Evolutionary conservation across 1,140 invertebrate species (phyloP).

Genomic region (Drosophila kikkawai): DNA sequence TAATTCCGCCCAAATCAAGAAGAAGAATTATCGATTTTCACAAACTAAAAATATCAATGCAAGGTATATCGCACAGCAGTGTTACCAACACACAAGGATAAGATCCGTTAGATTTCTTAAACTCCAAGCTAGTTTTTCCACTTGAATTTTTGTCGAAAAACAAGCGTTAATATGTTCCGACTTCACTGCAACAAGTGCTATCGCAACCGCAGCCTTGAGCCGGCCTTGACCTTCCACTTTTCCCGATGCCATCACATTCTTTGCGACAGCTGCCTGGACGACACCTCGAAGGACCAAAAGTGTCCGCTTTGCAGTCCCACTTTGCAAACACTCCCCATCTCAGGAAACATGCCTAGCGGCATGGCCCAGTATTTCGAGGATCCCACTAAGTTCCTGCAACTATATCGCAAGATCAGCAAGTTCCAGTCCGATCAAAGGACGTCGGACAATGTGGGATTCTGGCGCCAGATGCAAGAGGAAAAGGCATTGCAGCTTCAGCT

Average conservation of each 20-base stretch:
- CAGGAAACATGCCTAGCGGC: constrained; percentile 35
- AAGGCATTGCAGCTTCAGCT: constrained; percentile 1
- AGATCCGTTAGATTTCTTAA: constrained; percentile 26
- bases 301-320: constrained; percentile 40
- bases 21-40: no score
- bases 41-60: no score
- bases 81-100: neutral
- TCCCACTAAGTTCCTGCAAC: constrained; percentile 24
- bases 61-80: neutral
- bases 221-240: constrained; percentile 24
- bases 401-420: constrained; percentile 50
- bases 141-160: neutral
- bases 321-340: constrained; percentile 11
- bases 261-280: constrained; percentile 31
- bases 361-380: constrained; percentile 55
- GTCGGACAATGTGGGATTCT: constrained; percentile 25
- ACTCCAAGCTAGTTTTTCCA: neutral
- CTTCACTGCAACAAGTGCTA: constrained; percentile 56
- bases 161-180: constrained; percentile 35
- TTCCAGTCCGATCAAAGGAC: constrained; percentile 49
- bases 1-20: neutral
- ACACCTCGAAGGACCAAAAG: neutral
- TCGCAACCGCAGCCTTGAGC: neutral
- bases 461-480: neutral
- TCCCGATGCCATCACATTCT: constrained; percentile 55